These are phyloP conservation scores for Gastrophysa polygoni DNA, from an alignment of 2,888 invertebrate genomes.

Conservation along the genomic window DNA sequence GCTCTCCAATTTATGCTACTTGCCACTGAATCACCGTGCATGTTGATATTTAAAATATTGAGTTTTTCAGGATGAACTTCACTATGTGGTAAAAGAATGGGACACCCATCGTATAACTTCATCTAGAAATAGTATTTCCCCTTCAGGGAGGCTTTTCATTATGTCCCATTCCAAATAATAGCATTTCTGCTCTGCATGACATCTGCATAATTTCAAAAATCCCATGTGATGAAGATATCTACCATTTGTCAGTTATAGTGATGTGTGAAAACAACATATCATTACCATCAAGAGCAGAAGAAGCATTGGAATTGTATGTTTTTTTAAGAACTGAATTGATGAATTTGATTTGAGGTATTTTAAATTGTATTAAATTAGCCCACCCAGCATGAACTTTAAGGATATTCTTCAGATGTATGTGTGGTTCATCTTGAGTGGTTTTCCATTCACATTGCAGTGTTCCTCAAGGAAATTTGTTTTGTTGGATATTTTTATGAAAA, in stretches of 20 bases:
- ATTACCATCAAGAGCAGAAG: background rate
- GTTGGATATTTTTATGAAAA: no score
- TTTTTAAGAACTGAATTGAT: background rate
- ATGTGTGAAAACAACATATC: background rate
- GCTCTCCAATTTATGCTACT: no score
- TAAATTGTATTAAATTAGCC: no score
- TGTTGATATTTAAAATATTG: background rate
- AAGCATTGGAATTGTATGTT: background rate
- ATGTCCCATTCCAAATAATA: background rate
- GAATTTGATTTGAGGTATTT: background rate
- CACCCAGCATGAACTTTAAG: no score
- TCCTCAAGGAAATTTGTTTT: no score
- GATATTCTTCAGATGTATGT: no score
- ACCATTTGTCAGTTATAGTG: background rate
- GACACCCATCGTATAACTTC: background rate
- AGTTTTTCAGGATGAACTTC: slow-evolving; percentile 3
- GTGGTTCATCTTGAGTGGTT: no score
- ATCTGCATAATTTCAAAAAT: background rate
- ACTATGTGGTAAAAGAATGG: slow-evolving; percentile 4
- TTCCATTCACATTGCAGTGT: no score
- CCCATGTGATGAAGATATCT: background rate
- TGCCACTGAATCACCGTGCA: no score
- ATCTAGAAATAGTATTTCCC: slow-evolving; percentile 8
- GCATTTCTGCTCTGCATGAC: background rate
- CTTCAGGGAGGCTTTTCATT: slow-evolving; percentile 8